Evolutionary conservation across 2,797 vertebrate genomes (phyloP), one percentile per base, ranked within the genome.

Genomic region (Sebastes variabilis): DNA sequence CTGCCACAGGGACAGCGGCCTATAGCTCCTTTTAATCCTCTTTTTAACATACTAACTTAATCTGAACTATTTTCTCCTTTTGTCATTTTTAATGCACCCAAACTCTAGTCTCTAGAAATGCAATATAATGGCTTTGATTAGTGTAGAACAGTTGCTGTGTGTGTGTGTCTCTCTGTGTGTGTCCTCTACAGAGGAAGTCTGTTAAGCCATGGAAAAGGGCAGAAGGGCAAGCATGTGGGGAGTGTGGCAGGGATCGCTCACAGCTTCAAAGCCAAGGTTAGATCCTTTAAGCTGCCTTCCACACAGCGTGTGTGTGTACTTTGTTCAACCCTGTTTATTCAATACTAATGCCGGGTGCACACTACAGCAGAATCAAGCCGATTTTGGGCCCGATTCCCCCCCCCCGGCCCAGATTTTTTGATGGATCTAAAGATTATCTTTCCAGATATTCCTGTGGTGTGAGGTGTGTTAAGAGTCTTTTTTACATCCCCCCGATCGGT

Each of bases 151-250:
- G 52, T 69, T 78, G 72, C 32, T 72, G 30, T 32, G 42, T 62
- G 5, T 52, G 22, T 55, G 46, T n/a, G 16, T 7, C 2, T 70
- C 46, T 68, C 14, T 52, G 42, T 71, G 59, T 72, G 46, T 77
- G 75, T 77, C 73, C 73, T 83, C 69, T 55, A 46, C 42, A 82
- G 67, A 88, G 83, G 78, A 87, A 83, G 82, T 80, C 58, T 69
- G 55, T 60, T 85, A 77, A 88, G 80, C 80, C 77, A 75, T 75
- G 78, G 85, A 83, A 77, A 79, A 77, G 61, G 65, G 75, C 72
- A 75, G 73, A 79, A 83, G 69, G 81, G 72, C 76, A 73, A 59
- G 52, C 85, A 90, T 13, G 77, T 83, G 83, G 72, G 56, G 55
- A 76, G 56, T 32, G 68, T 55, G 66, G 54, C 12, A 11, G 60